These are phyloP conservation scores for Fragum whitleyi DNA, from an alignment of 2,888 invertebrate genomes.

Conservation along the genomic window DNA sequence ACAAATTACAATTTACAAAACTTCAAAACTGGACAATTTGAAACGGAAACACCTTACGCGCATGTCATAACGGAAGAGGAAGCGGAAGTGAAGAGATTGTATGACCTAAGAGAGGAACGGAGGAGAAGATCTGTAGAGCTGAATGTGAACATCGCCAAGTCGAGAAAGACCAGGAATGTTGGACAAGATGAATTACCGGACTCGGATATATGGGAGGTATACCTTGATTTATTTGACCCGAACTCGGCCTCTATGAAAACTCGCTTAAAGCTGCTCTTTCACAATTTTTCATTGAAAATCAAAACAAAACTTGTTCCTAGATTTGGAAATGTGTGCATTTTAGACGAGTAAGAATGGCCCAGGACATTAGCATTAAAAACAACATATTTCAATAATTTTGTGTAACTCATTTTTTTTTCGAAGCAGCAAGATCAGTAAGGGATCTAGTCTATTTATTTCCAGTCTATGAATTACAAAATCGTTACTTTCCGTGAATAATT, in stretches of 20 bases:
- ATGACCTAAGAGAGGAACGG: not conserved
- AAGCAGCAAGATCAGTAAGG: too few species aligned
- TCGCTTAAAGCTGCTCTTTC: not conserved
- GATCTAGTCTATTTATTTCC: too few species aligned
- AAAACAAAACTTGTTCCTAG: too few species aligned
- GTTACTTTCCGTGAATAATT: too few species aligned
- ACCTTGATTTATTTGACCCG: too few species aligned
- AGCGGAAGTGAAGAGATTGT: not conserved
- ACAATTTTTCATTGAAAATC: not conserved
- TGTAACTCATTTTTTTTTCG: too few species aligned
- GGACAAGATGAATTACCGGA: slow-evolving; percentile 1
- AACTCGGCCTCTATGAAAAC: not conserved
- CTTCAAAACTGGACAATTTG: slow-evolving; percentile 10
- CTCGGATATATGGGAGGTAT: slow-evolving; percentile 47
- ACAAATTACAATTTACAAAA: not conserved
- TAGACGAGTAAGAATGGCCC: not conserved
- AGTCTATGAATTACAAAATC: too few species aligned
- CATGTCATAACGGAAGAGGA: not conserved
- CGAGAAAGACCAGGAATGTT: slow-evolving; percentile 19
- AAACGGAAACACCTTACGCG: not conserved
- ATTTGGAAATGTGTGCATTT: too few species aligned
- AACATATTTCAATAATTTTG: too few species aligned
- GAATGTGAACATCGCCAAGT: slow-evolving; percentile 42
- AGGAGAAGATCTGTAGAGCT: not conserved
- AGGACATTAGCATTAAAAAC: too few species aligned